Conservation (phyloP, 2,797 vertebrate genomes). For the Muraenolepis orangiensis region DNA sequence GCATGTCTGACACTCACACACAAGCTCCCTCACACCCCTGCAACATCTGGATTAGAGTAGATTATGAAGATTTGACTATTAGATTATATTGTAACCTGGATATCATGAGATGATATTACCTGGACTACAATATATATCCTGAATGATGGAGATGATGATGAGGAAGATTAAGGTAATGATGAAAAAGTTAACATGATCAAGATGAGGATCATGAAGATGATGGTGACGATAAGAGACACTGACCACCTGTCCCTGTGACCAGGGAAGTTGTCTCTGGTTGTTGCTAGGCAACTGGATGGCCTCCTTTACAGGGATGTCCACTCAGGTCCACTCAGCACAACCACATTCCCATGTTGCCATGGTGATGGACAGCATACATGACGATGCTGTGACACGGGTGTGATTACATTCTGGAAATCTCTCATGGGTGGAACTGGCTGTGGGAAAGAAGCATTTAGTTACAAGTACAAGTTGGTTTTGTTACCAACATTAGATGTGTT, state of each 20-base stretch:
- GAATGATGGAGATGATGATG: too few relatives aligned
- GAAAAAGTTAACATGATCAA: too few relatives aligned
- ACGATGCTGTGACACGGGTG: not conserved
- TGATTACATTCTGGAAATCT: not conserved
- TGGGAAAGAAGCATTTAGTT: not conserved
- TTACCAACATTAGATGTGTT: too few relatives aligned
- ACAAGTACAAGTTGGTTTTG: not conserved
- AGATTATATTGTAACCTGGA: not conserved
- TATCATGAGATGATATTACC: too few relatives aligned
- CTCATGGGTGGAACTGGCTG: not conserved
- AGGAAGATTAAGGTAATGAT: too few relatives aligned
- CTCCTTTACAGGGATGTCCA: conserved; percentile 1
- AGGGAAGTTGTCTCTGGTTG: conserved; percentile 9
- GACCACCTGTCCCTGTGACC: too few relatives aligned
- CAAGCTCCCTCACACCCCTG: not conserved
- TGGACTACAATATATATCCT: not conserved
- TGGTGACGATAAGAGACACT: not conserved
- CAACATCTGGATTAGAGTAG: not conserved
- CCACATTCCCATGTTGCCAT: not conserved
- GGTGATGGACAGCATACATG: not conserved
- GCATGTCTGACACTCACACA: not conserved
- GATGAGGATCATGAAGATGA: not conserved
- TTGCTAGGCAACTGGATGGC: conserved; percentile 37
- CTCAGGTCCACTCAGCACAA: not conserved
- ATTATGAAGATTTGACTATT: not conserved